phyloP scores from a whole-genome alignment of 92 coral and sea anemone species.

The Heteractis magnifica region DNA sequence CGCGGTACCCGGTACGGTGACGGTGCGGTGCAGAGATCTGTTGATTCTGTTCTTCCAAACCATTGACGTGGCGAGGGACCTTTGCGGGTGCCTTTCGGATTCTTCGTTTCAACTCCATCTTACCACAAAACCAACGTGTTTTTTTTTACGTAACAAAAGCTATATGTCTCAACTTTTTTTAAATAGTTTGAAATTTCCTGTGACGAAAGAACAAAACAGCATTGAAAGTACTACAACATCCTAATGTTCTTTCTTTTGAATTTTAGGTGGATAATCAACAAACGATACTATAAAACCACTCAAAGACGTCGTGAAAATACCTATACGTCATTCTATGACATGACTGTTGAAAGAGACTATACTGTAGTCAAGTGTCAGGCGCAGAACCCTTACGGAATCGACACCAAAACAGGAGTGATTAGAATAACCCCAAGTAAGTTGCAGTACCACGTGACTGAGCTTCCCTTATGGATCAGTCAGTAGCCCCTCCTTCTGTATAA shows the following conservation, averaged over 20 bases:
- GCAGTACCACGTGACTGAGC: neutral
- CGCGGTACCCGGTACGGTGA: neutral
- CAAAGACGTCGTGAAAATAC: conserved; percentile 26
- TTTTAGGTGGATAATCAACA: conserved; percentile 59
- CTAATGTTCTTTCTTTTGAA: too few relatives aligned
- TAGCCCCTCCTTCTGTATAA: too few relatives aligned
- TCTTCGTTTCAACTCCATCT: too few relatives aligned
- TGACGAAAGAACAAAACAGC: too few relatives aligned
- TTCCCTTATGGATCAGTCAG: too few relatives aligned
- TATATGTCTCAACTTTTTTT: too few relatives aligned
- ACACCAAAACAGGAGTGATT: conserved; percentile 31
- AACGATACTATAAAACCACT: conserved; percentile 23
- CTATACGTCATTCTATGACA: conserved; percentile 32
- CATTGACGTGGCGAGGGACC: neutral
- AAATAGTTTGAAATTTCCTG: too few relatives aligned
- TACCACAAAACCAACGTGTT: too few relatives aligned
- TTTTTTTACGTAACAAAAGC: too few relatives aligned
- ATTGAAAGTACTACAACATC: too few relatives aligned
- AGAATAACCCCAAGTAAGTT: conserved; percentile 17
- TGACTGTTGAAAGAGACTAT: conserved; percentile 39
- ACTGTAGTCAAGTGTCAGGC: conserved; percentile 78
- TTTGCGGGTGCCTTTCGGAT: neutral
- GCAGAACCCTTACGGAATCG: conserved; percentile 55
- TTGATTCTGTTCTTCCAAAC: too few relatives aligned
- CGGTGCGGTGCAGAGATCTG: too few relatives aligned